Evolutionary conservation across 2,797 vertebrate genomes (phyloP), one percentile per base, ranked within the genome.

Genomic region (Halcyon leucocephala): DNA sequence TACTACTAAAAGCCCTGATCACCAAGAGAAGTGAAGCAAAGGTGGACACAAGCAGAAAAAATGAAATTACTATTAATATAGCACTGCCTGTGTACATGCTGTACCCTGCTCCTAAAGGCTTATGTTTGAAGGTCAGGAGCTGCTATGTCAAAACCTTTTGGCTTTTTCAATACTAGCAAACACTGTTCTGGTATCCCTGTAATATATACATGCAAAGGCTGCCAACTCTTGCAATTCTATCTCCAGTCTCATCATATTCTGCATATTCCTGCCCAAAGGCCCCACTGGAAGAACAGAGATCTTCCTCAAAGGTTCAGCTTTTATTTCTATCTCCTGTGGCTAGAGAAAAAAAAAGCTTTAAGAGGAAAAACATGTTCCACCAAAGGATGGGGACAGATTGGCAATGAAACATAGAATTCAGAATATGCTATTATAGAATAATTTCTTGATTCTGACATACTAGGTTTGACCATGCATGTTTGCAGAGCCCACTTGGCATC

Each of bases 101-200:
- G 93, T 95, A 80, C 70, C 37, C 37, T 82, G 25, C 26, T 95
- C 41, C 55, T 82, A 86, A 88, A 90, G 60, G 82, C 66, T 91
- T 88, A 28, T 28, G 44, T 55, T 83, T 78, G 80, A 95, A 97
- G 95, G 94, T 88, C 87, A 93, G 33, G 67, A 93, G 69, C 57
- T 86, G 42, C 76, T 80, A 62, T 86, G 80, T 95, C 78, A 92
- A 91, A 94, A 93, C 55, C 44, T 62, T 86, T 71, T 54, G 60
- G 73, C 66, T 92, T 95, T 84, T 86, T 82, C 66, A 86, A 52
- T 61, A 42, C 25, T 52, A 73, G 70, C 44, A 76, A 71, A 92
- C 73, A 90, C 29, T 70, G 17, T 49, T 82, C 73, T 92, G 71
- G 42, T 88, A 89, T 93, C 60, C 42, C 52, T 82, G 78, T 77